A percentile compares a stretch with the other conserved stretches of the same genome.
phyloP scores from a whole-genome alignment of 2,888 invertebrate genomes.

The Carterocephalus palaemon region DNA sequence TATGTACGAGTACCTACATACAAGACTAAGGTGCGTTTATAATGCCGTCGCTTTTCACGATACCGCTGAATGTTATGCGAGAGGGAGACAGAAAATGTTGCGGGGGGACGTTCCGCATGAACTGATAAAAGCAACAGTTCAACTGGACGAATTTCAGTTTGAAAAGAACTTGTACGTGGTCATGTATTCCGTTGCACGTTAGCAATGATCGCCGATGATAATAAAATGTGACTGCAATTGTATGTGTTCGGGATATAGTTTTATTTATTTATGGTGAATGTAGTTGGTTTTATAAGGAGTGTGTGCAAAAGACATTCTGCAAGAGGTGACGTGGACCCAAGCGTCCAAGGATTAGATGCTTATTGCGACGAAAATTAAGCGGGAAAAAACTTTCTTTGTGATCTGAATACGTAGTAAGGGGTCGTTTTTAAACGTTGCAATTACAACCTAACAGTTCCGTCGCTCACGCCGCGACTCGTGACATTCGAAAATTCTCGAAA shows the following conservation, averaged over 20 bases:
- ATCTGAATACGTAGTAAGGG: slow-evolving; percentile 49
- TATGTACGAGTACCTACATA: slow-evolving; percentile 34
- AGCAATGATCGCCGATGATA: slow-evolving; percentile 55
- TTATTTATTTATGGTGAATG: slow-evolving; percentile 48
- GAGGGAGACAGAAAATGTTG: slow-evolving; percentile 53
- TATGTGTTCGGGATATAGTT: slow-evolving; percentile 55
- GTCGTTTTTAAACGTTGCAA: slow-evolving; percentile 34
- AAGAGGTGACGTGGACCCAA: slow-evolving; percentile 66
- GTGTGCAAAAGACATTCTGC: slow-evolving; percentile 46
- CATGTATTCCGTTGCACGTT: slow-evolving; percentile 42
- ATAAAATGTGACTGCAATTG: slow-evolving; percentile 69
- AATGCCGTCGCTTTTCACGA: slow-evolving; percentile 53
- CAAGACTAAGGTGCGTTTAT: slow-evolving; percentile 43
- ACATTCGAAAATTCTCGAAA: slow-evolving; percentile 70
- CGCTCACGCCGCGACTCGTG: slow-evolving; percentile 53
- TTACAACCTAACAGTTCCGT: slow-evolving; percentile 33
- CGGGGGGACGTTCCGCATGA: slow-evolving; percentile 61
- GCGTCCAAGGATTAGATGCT: slow-evolving; percentile 66
- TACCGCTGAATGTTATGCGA: slow-evolving; percentile 38
- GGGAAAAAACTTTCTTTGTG: slow-evolving; percentile 62
- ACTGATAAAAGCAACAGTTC: slow-evolving; percentile 77
- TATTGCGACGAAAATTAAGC: slow-evolving; percentile 66
- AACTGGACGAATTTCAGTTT: slow-evolving; percentile 70
- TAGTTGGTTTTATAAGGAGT: slow-evolving; percentile 29
- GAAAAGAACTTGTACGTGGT: slow-evolving; percentile 52